These are phyloP conservation scores for Chiloscyllium punctatum DNA, from an alignment of 2,797 vertebrate species.

Conservation along the genomic window DNA sequence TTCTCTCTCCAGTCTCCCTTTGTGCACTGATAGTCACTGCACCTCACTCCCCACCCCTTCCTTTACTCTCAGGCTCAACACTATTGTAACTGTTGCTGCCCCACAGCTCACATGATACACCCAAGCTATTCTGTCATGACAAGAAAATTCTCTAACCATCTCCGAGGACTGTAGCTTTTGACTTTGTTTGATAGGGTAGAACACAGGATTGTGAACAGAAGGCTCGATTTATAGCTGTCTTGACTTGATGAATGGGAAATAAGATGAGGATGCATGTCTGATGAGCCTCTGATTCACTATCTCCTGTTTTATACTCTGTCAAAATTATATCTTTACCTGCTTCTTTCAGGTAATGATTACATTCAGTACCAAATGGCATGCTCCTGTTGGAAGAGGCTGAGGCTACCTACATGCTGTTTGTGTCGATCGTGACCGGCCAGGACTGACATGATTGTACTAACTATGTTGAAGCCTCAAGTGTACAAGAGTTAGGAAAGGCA, in stretches of 20 bases:
- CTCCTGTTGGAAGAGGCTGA: neutral
- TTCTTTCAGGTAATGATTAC: neutral
- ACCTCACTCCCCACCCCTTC: neutral
- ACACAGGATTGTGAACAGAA: neutral
- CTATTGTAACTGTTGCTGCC: neutral
- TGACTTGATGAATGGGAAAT: neutral
- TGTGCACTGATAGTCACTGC: neutral
- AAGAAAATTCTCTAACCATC: neutral
- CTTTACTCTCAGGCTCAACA: neutral
- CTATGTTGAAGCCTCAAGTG: neutral
- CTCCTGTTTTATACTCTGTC: neutral
- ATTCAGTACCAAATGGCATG: neutral
- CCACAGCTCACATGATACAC: neutral
- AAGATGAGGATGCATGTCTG: neutral
- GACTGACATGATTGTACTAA: neutral
- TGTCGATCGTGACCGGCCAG: neutral
- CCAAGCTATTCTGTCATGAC: neutral
- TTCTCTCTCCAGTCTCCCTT: neutral
- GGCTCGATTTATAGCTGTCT: neutral
- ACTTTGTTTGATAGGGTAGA: neutral
- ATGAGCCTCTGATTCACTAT: neutral
- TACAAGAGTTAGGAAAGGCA: neutral
- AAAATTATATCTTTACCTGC: neutral
- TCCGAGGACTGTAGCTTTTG: neutral
- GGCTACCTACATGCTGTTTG: neutral